phyloP scores from a whole-genome alignment of 2,113 vertebrate genomes.

The Petaurus breviceps region DNA sequence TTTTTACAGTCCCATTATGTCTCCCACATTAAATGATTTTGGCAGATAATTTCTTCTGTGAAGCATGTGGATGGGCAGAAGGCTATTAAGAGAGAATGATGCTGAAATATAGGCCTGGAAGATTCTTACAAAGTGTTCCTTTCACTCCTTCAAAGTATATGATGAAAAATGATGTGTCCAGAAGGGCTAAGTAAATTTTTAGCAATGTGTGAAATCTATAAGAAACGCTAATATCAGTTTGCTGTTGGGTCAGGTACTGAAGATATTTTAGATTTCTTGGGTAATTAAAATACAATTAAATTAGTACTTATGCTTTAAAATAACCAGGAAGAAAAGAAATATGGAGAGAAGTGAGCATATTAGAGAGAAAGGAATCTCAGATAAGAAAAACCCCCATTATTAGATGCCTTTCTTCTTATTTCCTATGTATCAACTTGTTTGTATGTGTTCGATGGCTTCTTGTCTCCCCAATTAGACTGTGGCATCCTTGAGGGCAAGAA shows the following conservation, averaged over 20 bases:
- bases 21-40: slow-evolving; percentile 76
- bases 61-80: slow-evolving; percentile 74
- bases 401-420: background rate
- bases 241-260: background rate
- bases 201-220: slow-evolving; percentile 53
- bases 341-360: slow-evolving; percentile 17
- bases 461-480: background rate
- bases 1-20: slow-evolving; percentile 73
- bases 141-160: slow-evolving; percentile 67
- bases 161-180: slow-evolving; percentile 70
- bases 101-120: slow-evolving; percentile 62
- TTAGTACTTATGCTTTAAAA: slow-evolving; percentile 68
- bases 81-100: slow-evolving; percentile 74
- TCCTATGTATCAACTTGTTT: background rate
- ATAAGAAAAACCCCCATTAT: background rate
- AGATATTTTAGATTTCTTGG: slow-evolving; percentile 5
- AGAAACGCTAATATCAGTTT: slow-evolving; percentile 50
- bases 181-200: slow-evolving; percentile 66
- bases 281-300: slow-evolving; percentile 35
- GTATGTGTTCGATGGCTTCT: background rate
- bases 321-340: slow-evolving; percentile 33
- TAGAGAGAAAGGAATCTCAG: background rate
- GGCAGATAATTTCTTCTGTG: slow-evolving; percentile 74
- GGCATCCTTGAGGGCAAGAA: background rate
- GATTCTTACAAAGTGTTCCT: slow-evolving; percentile 68